Percentiles rank a stretch among this genome's conserved stretches.
phyloP scores from a whole-genome alignment of 2,113 vertebrate species.

The Macquaria australasica region DNA sequence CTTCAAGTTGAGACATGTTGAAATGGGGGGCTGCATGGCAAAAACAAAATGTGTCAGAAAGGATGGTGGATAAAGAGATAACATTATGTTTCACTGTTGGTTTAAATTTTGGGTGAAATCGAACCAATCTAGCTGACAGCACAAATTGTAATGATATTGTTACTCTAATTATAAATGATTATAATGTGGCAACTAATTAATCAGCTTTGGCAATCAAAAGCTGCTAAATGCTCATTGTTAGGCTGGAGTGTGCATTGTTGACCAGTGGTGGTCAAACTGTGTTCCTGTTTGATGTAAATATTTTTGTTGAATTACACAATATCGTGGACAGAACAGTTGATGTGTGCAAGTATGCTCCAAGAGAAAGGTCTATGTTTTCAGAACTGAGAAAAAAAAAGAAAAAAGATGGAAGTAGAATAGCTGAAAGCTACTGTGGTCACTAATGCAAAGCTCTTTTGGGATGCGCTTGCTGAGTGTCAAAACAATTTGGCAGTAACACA shows the following conservation, averaged over 20 bases:
- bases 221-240: not conserved
- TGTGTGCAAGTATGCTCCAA: not conserved
- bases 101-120: constrained; percentile 1
- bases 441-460: constrained; percentile 22
- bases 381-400: constrained; percentile 14
- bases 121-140: not conserved
- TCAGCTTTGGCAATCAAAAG: constrained; percentile 4
- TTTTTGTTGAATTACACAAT: constrained; percentile 1
- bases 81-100: constrained; percentile 1
- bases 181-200: not conserved
- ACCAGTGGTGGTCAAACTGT: constrained; percentile 9
- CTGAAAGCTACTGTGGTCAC: not conserved
- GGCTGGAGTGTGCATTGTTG: constrained; percentile 7
- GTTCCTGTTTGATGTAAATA: not conserved
- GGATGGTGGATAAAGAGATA: not conserved
- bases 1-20: not conserved
- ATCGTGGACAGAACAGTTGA: not conserved
- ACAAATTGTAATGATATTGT: not conserved
- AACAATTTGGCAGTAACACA: constrained; percentile 14
- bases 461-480: constrained; percentile 25
- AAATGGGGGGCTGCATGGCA: not conserved
- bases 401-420: not conserved
- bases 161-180: constrained; percentile 6
- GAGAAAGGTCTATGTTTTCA: not conserved
- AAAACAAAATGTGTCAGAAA: not conserved